Evolutionary conservation across 1,140 invertebrate species (phyloP).

Genomic region (Chionoecetes opilio): DNA sequence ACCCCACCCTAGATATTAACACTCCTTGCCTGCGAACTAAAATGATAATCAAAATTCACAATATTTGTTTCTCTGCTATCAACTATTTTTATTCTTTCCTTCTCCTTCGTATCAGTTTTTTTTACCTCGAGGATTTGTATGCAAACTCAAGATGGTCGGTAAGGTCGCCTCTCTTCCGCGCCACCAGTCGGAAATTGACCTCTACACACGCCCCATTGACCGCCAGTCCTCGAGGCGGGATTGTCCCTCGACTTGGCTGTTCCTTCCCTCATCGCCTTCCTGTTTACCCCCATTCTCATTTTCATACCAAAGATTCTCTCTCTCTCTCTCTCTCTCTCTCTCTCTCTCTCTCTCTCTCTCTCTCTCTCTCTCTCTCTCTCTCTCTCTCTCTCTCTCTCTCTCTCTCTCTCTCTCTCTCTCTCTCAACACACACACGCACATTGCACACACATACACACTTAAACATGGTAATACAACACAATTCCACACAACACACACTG

Average conservation of each 20-base stretch:
- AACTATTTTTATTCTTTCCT: background rate
- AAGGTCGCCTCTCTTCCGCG: constrained; percentile 36
- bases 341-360: background rate
- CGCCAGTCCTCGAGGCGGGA: constrained; percentile 1
- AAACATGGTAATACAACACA: constrained; percentile 36
- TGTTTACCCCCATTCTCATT: background rate
- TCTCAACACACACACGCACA: too few relatives aligned
- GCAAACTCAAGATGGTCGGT: constrained; percentile 34
- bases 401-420: background rate
- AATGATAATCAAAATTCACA: background rate
- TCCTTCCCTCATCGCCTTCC: background rate
- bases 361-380: background rate
- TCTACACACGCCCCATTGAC: constrained; percentile 53
- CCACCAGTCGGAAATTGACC: constrained; percentile 62
- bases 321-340: background rate
- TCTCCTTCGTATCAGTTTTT: background rate
- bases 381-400: too few relatives aligned
- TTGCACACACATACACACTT: background rate
- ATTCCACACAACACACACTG: constrained; percentile 14
- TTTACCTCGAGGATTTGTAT: constrained; percentile 33
- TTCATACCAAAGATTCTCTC: background rate
- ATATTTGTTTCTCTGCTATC: background rate
- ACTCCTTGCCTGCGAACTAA: background rate
- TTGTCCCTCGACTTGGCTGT: background rate
- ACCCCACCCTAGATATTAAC: background rate